A percentile compares a stretch with the other conserved stretches of the same genome.
phyloP scores from a whole-genome alignment of 2,888 invertebrate genomes.

The Melinaea marsaeus region DNA sequence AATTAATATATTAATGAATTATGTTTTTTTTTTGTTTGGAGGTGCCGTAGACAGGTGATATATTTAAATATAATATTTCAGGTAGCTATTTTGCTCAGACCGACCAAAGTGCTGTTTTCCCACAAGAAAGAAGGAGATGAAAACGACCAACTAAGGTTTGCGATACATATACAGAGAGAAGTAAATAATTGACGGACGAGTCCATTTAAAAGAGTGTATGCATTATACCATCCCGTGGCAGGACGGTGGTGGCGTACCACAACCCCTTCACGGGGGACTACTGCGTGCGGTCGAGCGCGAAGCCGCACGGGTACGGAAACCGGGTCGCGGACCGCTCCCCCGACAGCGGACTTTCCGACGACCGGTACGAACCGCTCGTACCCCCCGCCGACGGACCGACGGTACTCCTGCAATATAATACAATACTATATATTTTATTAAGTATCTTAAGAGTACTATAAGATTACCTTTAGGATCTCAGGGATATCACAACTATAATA shows the following conservation, averaged over 20 bases:
- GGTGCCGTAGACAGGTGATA: no score
- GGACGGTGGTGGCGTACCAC: constrained; percentile 70
- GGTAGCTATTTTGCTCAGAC: constrained; percentile 56
- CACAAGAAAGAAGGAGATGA: constrained; percentile 59
- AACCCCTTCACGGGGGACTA: constrained; percentile 70
- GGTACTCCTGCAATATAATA: no score
- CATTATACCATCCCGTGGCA: constrained; percentile 30
- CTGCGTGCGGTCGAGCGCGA: constrained; percentile 60
- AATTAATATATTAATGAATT: no score
- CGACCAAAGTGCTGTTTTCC: constrained; percentile 63
- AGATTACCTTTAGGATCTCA: no score
- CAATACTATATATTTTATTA: no score
- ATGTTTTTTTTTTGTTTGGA: no score
- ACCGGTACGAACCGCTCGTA: constrained; percentile 58
- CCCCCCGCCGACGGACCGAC: constrained; percentile 36
- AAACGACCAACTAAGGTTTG: constrained; percentile 54
- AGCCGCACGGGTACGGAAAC: constrained; percentile 54
- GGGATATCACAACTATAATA: no score
- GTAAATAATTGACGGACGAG: no score
- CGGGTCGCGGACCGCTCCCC: constrained; percentile 46
- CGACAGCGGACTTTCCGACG: constrained; percentile 66
- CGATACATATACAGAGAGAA: neutral
- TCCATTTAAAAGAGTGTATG: neutral
- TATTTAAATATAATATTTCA: constrained; percentile 34
- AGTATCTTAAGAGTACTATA: no score